Base-by-base conservation (phyloP, 2,888 invertebrate species). In the Alsophila aescularia region DNA sequence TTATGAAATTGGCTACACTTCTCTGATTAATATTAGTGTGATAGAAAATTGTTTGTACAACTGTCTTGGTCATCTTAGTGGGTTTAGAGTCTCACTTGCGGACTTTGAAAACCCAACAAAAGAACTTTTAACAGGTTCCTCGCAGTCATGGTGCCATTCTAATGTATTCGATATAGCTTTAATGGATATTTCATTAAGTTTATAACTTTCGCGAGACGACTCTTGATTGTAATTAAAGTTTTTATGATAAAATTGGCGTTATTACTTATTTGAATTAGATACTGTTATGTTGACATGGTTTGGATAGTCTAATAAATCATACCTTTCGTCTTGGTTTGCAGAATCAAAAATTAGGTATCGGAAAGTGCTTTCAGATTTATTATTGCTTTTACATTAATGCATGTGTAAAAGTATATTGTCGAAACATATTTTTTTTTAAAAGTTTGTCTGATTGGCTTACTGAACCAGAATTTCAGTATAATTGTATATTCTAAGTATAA, bases 101-200 rank as follows among this genome's bases (percentile, higher is more conserved):
- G 10, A 39, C 32, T 45, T 44, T 34, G 9, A 45, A 45, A 41
- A 36, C 39, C 31, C 53, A 29, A 48, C 43, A 54, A 54, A 40
- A 49, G 37, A 37, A 34, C 43, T 44, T 49, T 40, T 54, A 54
- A 54, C 49, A 44, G 24, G 39, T 34, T 49, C 42, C 34, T 44
- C 37, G 13, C 34, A 49, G 43, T 54, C 54, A 54, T 44, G 49
- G 34, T 54, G 34, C 39, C 40, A 50, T 50, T 55, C 39, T 44
- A 50, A 49, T 49, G 35, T 40, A 44, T 54, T 16, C 49, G 43
- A 35, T 50, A 50, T 41, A 35, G 34, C 50, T 55, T 44, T 50
- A 50, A 55, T 55, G 29, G 50, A 44, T 29, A 54, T 55, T 55
- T 49, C 37, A 54, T 54, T 54, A 44, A 27, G 10, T 50, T 50